phyloP scores from a whole-genome alignment of 2,888 invertebrate species.

The Oligia latruncula region DNA sequence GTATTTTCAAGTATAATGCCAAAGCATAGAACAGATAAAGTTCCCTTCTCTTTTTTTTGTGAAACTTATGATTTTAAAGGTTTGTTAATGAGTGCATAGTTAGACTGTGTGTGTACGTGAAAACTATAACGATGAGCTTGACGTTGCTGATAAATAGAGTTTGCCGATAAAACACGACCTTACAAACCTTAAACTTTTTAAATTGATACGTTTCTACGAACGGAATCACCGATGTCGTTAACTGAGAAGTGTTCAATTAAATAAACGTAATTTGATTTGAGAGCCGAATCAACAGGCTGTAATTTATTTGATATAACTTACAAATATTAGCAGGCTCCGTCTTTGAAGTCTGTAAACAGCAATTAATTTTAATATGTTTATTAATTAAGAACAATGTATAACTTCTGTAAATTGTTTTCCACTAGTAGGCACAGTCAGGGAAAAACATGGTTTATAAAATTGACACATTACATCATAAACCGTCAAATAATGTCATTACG shows the following conservation, averaged over 20 bases:
- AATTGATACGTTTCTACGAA: conserved; percentile 36
- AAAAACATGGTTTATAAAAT: neutral
- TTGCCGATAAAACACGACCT: conserved; percentile 7
- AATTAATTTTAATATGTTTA: conserved; percentile 50
- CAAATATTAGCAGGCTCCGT: conserved; percentile 37
- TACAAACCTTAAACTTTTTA: conserved; percentile 24
- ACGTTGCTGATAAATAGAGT: neutral
- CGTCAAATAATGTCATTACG: neutral
- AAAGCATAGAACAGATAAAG: neutral
- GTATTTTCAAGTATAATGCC: neutral
- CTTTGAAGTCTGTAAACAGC: conserved; percentile 45
- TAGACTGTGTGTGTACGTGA: neutral
- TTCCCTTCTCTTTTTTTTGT: neutral
- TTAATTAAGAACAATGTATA: conserved; percentile 22
- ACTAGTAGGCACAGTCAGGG: neutral
- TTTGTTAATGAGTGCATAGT: neutral
- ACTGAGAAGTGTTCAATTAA: conserved; percentile 60
- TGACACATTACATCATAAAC: too few species aligned
- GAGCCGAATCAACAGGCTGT: conserved; percentile 57
- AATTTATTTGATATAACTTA: conserved; percentile 57
- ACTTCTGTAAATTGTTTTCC: neutral
- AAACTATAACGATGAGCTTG: neutral
- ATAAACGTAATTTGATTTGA: conserved; percentile 64
- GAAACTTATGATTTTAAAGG: neutral
- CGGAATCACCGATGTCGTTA: conserved; percentile 45